A percentile compares a stretch with the other conserved stretches of the same genome.
These are phyloP conservation scores for Scortum barcoo DNA, from an alignment of 2,113 vertebrate genomes.

Conservation along the genomic window DNA sequence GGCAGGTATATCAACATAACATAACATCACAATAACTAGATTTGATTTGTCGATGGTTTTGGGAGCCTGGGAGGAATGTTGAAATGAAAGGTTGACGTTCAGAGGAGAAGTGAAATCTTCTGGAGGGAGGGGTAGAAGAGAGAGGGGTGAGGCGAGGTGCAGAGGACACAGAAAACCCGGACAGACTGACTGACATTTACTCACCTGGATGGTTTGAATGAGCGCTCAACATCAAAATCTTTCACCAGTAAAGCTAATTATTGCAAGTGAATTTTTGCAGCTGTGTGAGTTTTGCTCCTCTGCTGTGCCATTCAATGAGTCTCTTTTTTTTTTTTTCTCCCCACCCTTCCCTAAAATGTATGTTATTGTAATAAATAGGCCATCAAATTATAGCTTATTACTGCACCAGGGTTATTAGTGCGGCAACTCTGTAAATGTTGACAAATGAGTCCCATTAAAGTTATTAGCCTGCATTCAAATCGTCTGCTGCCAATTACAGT, in stretches of 20 bases:
- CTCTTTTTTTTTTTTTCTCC: slow-evolving; percentile 21
- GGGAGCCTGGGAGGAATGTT: background rate
- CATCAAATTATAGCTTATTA: slow-evolving; percentile 63
- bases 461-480: slow-evolving; percentile 58
- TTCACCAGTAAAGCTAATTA: slow-evolving; percentile 1
- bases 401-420: slow-evolving; percentile 21
- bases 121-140: background rate
- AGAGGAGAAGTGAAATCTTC: background rate
- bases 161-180: background rate
- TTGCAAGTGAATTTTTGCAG: slow-evolving; percentile 7
- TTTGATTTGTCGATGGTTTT: background rate
- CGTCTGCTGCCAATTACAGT: slow-evolving; percentile 43
- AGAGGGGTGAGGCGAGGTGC: background rate
- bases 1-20: background rate
- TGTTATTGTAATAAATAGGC: slow-evolving; percentile 63
- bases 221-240: background rate
- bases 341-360: slow-evolving; percentile 51
- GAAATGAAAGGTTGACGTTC: background rate
- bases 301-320: slow-evolving; percentile 8
- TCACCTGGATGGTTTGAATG: background rate
- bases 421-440: slow-evolving; percentile 44
- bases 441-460: slow-evolving; percentile 65
- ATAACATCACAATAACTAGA: background rate
- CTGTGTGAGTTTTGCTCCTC: slow-evolving; percentile 10
- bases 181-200: background rate